Percentiles rank a stretch among this genome's conserved stretches.
These are phyloP conservation scores for Ardeotis arabs DNA, from an alignment of 2,113 vertebrate species.

Conservation along the genomic window DNA sequence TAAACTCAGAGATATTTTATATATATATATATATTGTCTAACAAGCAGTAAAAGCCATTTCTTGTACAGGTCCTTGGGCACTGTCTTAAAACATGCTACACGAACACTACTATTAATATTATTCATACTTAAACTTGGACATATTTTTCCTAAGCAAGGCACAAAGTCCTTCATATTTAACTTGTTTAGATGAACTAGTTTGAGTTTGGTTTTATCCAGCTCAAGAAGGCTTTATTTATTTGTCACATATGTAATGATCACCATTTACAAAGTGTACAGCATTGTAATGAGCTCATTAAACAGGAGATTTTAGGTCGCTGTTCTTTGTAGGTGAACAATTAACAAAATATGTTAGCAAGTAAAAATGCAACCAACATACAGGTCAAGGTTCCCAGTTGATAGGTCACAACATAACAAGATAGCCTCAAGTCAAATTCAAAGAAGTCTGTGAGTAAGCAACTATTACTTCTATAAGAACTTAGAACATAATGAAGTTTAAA, in stretches of 20 bases:
- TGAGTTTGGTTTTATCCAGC: conserved; percentile 52
- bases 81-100: not conserved
- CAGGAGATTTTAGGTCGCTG: not conserved
- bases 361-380: conserved; percentile 23
- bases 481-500: conserved; percentile 41
- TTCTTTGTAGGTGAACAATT: conserved; percentile 66
- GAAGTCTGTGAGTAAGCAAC: conserved; percentile 53
- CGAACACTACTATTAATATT: not conserved
- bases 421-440: conserved; percentile 54
- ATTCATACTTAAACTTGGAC: not conserved
- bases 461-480: conserved; percentile 37
- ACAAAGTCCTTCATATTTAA: conserved; percentile 6
- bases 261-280: not conserved
- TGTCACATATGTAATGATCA: not conserved
- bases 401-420: conserved; percentile 23
- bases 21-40: not conserved
- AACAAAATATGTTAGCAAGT: conserved; percentile 66
- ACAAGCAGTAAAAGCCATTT: not conserved
- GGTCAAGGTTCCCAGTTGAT: conserved; percentile 38
- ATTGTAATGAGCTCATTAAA: conserved; percentile 71
- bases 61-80: not conserved
- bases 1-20: not conserved
- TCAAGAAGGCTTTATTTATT: not conserved
- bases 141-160: not conserved
- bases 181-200: conserved; percentile 9